phyloP scores from a whole-genome alignment of 2,888 invertebrate species.

The Diaprepes abbreviatus region DNA sequence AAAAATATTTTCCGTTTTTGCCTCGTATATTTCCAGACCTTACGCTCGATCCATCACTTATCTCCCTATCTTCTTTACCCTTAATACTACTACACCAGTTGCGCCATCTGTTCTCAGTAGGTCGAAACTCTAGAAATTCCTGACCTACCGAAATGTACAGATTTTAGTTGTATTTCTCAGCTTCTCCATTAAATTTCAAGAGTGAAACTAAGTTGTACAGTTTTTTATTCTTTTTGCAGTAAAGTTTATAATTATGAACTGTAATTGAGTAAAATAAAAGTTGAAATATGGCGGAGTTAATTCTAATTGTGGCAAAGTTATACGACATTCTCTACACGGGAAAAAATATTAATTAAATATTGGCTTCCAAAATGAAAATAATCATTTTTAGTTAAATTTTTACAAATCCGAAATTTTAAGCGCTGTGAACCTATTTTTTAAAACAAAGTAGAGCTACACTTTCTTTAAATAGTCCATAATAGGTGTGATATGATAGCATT shows the following conservation, averaged over 20 bases:
- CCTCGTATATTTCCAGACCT: background rate
- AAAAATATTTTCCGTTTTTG: too few relatives aligned
- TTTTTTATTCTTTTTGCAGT: background rate
- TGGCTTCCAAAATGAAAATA: too few relatives aligned
- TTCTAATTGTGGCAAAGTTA: too few relatives aligned
- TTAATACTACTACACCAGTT: constrained; percentile 24
- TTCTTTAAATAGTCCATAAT: too few relatives aligned
- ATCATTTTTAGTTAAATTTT: too few relatives aligned
- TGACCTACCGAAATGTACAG: constrained; percentile 35
- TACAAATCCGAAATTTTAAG: too few relatives aligned
- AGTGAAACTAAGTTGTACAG: background rate
- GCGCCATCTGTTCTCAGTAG: constrained; percentile 33
- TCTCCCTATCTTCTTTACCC: too few relatives aligned
- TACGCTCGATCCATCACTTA: background rate
- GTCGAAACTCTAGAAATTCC: constrained; percentile 25
- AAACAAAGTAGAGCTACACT: too few relatives aligned
- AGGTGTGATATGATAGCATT: too few relatives aligned
- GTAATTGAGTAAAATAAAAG: constrained; percentile 3
- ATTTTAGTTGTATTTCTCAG: constrained; percentile 12
- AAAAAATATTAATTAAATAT: too few relatives aligned
- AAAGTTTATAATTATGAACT: constrained; percentile 3
- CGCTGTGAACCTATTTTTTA: too few relatives aligned
- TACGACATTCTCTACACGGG: too few relatives aligned
- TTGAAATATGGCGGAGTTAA: background rate
- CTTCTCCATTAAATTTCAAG: constrained; percentile 5